These are phyloP conservation scores for Calosoma granatense DNA, from an alignment of 1,140 invertebrate genomes.

Conservation along the genomic window DNA sequence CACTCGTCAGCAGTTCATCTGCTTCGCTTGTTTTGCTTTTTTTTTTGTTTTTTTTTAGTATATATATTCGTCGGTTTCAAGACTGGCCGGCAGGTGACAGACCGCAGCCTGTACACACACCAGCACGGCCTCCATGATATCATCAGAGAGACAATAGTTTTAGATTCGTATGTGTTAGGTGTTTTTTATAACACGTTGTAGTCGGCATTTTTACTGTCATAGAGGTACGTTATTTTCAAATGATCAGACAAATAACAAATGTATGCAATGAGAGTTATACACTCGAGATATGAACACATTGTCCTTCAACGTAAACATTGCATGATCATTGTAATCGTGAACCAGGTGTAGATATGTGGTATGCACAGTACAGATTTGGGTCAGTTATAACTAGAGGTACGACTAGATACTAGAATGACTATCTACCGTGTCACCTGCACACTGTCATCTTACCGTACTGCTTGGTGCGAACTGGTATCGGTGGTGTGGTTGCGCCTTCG, in stretches of 20 bases:
- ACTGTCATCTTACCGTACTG: constrained; percentile 79
- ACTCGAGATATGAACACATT: not conserved
- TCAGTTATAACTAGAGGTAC: not conserved
- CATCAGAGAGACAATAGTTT: no score
- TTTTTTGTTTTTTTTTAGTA: not conserved
- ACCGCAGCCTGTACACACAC: no score
- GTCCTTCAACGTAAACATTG: no score
- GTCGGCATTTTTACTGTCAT: not conserved
- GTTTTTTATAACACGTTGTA: not conserved
- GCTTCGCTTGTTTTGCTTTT: not conserved
- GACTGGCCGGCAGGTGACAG: not conserved
- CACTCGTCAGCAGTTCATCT: not conserved
- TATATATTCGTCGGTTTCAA: not conserved
- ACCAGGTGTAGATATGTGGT: not conserved
- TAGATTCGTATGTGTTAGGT: not conserved
- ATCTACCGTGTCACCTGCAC: not conserved
- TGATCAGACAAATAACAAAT: no score
- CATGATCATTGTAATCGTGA: not conserved
- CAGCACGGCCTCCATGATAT: no score
- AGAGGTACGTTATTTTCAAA: constrained; percentile 12
- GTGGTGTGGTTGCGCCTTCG: constrained; percentile 90
- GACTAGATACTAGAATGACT: not conserved
- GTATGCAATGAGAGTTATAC: not conserved
- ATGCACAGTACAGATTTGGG: not conserved
- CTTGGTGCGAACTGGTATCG: constrained; percentile 85